Base-by-base conservation (phyloP, 2,113 vertebrate species). In the Passer montanus region DNA sequence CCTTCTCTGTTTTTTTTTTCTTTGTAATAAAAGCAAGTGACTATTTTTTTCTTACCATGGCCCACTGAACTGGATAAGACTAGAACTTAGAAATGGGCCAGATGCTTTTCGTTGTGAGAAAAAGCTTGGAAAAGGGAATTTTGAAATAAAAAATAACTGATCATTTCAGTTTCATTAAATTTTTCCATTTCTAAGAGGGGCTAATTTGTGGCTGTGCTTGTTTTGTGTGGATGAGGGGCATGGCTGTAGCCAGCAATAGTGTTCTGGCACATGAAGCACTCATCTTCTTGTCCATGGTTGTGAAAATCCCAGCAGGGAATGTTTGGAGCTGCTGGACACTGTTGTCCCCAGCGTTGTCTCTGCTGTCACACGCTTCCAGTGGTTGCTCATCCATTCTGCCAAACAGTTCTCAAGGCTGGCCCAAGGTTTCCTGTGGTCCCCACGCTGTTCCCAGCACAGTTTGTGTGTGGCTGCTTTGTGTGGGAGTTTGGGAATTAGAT, bases 361-460 rank as follows among this genome's bases (percentile, higher is more conserved):
- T 1, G 2, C 30, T 74, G 58, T 30, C 76, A 79, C 52, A 18
- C 21, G 13, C 23, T 60, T 35, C 41, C 49, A 41, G 69, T 3
- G 6, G 49, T n/a, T 68, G 37, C 63, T 41, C 2, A 10, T 56
- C 8, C 31, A 5, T 24, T 66, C 28, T 85, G 47, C 70, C 58
- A 21, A n/a, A 11, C 0, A 12, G 30, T 33, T 88, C 89, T 35
- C 13, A 15, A 53, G 69, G 69, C 62, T 69, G 52, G 82, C 67
- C 75, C 39, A 5, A n/a, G 43, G n/a, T 66, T 69, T 52, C 2
- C 2, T 24, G 84, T 74, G 69, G 59, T 59, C 70, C 23, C 5
- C 4, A 2, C 3, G 0, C 46, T 2, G 4, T 59, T 80, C 80
- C 69, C 55, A 28, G 2, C 2, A 0, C 4, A 13, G 55, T 53